A percentile compares a stretch with the other conserved stretches of the same genome.
phyloP scores from a whole-genome alignment of 2,797 vertebrate species.

The Fringilla coelebs region DNA sequence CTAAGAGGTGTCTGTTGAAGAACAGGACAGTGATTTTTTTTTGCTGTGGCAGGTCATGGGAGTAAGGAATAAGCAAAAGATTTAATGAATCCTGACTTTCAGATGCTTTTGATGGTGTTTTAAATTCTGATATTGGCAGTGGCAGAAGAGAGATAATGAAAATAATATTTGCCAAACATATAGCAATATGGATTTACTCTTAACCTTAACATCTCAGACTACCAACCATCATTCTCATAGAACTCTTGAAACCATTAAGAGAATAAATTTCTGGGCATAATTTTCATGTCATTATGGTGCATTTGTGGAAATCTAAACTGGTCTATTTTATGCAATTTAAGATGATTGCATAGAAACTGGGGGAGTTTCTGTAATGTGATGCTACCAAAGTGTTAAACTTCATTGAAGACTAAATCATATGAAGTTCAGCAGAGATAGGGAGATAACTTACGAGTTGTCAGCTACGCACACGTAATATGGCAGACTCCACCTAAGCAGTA shows the following conservation, averaged over 20 bases:
- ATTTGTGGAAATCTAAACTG: neutral
- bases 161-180: neutral
- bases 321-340: neutral
- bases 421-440: neutral
- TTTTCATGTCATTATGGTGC: neutral
- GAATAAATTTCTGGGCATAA: neutral
- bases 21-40: neutral
- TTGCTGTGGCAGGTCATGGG: neutral
- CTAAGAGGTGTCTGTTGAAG: neutral
- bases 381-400: neutral
- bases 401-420: neutral
- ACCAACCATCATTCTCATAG: neutral
- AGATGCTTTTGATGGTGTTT: neutral
- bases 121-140: neutral
- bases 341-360: neutral
- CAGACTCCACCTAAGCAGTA: neutral
- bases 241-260: neutral
- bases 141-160: neutral
- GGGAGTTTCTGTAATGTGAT: neutral
- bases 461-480: neutral
- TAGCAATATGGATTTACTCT: neutral
- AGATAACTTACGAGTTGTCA: neutral
- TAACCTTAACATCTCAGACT: neutral
- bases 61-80: neutral
- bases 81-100: neutral